Evolutionary conservation across 2,888 invertebrate species (phyloP), one percentile per base, ranked within the genome.

Genomic region (Erannis defoliaria): DNA sequence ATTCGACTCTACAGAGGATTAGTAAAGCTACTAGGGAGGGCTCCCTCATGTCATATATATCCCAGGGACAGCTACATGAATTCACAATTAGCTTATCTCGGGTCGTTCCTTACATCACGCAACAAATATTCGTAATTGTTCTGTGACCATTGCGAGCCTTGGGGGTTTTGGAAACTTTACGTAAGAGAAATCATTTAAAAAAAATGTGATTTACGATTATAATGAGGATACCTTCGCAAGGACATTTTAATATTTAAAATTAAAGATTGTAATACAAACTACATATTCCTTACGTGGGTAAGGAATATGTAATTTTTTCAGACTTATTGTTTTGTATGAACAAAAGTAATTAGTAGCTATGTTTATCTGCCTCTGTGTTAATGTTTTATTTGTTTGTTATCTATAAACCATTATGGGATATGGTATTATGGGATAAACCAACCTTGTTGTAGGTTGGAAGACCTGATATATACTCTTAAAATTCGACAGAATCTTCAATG

Each of bases 71-170:
- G 89, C 77, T 84, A 90, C 90, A 89, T 76, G 89, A 80, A 89
- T 90, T 89, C 72, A 89, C 90, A 90, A 90, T 90, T 90, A 91
- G 85, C 84, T 89, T 90, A 90, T 90, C 90, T 84, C 78, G 68
- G 74, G 70, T 73, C 73, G 78, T 86, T 86, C 78, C 87, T 90
- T 87, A 88, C 89, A 87, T 89, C 89, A 88, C 75, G 73, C 82
- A 78, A 88, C 89, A 86, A 88, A 85, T 84, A 88, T 90, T 86
- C 77, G 79, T 86, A 85, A 86, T 82, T 81, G 46, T 65, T 64
- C 45, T 50, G 50, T 49, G 38, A 45, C 53, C 56, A 51, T 42
- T 16, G n/a, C 38, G 29, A 19, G 37, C 26, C 14, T 48, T 60
- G 12, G 16, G 18, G n/a, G 29, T 48, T 48, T 56, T 18, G 8